These are phyloP conservation scores for Sinelater perroti DNA, from an alignment of 2,888 invertebrate genomes.

Conservation along the genomic window DNA sequence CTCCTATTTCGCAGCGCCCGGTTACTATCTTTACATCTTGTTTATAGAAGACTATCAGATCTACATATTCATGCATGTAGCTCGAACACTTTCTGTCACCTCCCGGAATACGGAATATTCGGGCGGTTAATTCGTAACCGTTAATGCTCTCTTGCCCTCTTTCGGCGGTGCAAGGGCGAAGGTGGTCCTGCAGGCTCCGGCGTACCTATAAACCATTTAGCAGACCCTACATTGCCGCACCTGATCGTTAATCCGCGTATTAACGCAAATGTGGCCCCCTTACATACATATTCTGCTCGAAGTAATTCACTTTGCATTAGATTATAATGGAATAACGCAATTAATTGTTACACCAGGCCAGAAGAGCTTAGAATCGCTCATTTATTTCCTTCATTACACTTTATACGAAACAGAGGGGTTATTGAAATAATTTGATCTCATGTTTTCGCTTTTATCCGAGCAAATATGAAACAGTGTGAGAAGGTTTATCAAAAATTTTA, in stretches of 20 bases:
- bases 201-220: constrained; percentile 14
- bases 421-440: no score
- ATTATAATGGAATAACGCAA: constrained; percentile 41
- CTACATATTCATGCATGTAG: constrained; percentile 3
- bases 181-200: constrained; percentile 4
- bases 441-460: no score
- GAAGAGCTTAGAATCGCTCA: constrained; percentile 24
- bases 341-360: constrained; percentile 36
- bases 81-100: not conserved
- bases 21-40: constrained; percentile 16
- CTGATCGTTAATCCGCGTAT: constrained; percentile 31
- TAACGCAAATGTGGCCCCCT: constrained; percentile 27
- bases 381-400: constrained; percentile 4
- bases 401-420: constrained; percentile 20
- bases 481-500: no score
- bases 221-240: constrained; percentile 12
- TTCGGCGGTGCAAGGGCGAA: no score
- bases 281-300: constrained; percentile 32
- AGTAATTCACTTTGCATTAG: constrained; percentile 37
- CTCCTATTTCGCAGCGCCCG: constrained; percentile 10
- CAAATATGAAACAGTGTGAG: no score
- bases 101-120: constrained; percentile 12
- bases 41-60: constrained; percentile 11
- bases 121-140: constrained; percentile 5
- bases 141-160: not conserved